These are phyloP conservation scores for Puntigrus tetrazona DNA, from an alignment of 2,113 vertebrate genomes.

Conservation along the genomic window DNA sequence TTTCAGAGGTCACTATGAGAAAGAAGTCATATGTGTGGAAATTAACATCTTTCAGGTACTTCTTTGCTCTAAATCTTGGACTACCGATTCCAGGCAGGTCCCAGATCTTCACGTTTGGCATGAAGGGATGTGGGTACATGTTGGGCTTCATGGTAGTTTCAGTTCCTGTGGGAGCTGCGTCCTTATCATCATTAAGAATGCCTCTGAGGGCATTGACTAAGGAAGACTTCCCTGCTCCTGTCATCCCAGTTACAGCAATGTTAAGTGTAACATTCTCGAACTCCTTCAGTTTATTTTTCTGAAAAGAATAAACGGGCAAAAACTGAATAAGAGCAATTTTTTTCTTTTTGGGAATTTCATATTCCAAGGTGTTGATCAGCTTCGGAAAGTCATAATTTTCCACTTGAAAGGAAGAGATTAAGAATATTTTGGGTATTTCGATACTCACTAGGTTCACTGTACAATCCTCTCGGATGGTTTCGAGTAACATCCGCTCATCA, in stretches of 20 bases:
- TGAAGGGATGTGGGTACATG: constrained; percentile 52
- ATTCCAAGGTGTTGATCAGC: constrained; percentile 43
- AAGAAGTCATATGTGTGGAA: constrained; percentile 60
- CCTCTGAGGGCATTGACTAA: constrained; percentile 60
- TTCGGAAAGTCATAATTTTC: constrained; percentile 54
- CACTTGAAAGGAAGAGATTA: constrained; percentile 53
- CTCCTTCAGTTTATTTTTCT: background rate
- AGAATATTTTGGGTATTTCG: constrained; percentile 35
- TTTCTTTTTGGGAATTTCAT: constrained; percentile 52
- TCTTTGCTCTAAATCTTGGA: constrained; percentile 39
- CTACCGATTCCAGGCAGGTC: constrained; percentile 63
- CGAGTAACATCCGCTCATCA: constrained; percentile 24
- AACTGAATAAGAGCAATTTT: constrained; percentile 46
- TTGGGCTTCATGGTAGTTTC: constrained; percentile 47
- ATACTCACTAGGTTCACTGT: constrained; percentile 31
- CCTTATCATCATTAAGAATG: constrained; percentile 42
- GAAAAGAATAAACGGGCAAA: constrained; percentile 46
- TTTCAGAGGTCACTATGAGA: constrained; percentile 56
- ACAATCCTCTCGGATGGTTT: constrained; percentile 48
- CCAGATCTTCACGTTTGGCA: constrained; percentile 57
- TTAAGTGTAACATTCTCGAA: constrained; percentile 45
- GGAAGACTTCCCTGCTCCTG: constrained; percentile 58
- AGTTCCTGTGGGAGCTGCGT: constrained; percentile 46
- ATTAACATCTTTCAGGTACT: constrained; percentile 51
- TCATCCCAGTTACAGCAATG: constrained; percentile 58